Base-by-base conservation (phyloP, 2,113 vertebrate species). In the Aspiorhynchus laticeps region DNA sequence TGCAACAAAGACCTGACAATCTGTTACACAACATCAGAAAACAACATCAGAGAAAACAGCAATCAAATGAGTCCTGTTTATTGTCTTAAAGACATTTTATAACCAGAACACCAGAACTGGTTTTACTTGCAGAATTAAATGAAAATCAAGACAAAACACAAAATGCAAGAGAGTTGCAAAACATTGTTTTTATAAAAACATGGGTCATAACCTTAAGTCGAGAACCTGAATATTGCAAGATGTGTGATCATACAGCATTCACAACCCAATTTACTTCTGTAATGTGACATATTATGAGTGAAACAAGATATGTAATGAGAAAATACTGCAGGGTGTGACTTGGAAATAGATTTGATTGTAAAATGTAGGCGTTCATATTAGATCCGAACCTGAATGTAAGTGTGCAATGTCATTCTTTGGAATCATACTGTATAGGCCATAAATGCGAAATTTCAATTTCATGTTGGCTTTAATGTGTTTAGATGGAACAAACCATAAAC, bases 391-490 rank as follows among this genome's bases (percentile, higher is more conserved):
- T 75, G 73, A 75, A 75, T 43, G 11, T 26, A 2, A 74, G 38
- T 43, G 14, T 46, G 12, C 38, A 74, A 3, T 43, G 38, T 43
- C 43, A 24, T 24, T 73, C 21, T 24, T 24, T 4, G 19, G 36
- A 73, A 21, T 38, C 36, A 38, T 0, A 33, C 2, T 17, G 12
- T 24, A 73, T 36, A 46, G 21, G 11, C 71, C 33, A 43, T 14
- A 43, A 43, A 80, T 26, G 33, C 10, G 5, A 78, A 53, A 36
- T 80, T 80, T 80, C 14, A 24, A 38, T 80, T 61, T 63, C 78
- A 80, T 17, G 33, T 80, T 61, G 33, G 38, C 19, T 80, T 59
- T 61, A 38, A 80, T 4, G 33, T 41, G 28, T 61, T 12, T 17
- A 26, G 28, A 12, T 56, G 51, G 33, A 61, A 43, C 21, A 33